Evolutionary conservation across 2,113 vertebrate genomes (phyloP).

Genomic region (Tringa solitaria): DNA sequence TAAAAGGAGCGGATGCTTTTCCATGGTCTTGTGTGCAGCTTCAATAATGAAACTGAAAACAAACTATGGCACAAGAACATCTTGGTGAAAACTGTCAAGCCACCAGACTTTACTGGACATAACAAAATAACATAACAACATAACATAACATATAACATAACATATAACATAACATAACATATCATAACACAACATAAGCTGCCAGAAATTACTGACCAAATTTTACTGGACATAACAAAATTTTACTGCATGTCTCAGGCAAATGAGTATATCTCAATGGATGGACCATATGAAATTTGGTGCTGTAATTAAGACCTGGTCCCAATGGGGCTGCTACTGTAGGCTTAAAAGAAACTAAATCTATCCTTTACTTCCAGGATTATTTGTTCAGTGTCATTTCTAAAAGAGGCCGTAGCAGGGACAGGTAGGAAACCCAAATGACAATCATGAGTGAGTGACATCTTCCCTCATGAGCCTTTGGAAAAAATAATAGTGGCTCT

Average conservation of each 20-base stretch:
- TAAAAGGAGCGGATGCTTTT: background rate
- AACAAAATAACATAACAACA: background rate
- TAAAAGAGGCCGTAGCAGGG: background rate
- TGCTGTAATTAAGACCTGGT: background rate
- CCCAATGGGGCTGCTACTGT: background rate
- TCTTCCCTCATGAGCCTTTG: background rate
- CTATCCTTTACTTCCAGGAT: background rate
- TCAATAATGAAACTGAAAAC: background rate
- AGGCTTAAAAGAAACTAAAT: background rate
- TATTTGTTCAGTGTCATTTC: background rate
- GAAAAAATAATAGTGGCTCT: background rate
- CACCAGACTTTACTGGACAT: background rate
- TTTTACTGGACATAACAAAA: background rate
- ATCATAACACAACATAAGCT: background rate
- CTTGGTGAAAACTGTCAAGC: background rate
- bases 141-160: background rate
- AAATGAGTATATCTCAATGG: background rate
- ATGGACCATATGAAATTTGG: background rate
- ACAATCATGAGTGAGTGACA: background rate
- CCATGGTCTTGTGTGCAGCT: background rate
- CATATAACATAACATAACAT: background rate
- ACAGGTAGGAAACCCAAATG: background rate
- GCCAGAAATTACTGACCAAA: background rate
- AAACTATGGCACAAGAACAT: background rate
- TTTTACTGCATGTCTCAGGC: background rate